Evolutionary conservation across 2,113 vertebrate genomes (phyloP), one percentile per base, ranked within the genome.

Genomic region (Puntigrus tetrazona): DNA sequence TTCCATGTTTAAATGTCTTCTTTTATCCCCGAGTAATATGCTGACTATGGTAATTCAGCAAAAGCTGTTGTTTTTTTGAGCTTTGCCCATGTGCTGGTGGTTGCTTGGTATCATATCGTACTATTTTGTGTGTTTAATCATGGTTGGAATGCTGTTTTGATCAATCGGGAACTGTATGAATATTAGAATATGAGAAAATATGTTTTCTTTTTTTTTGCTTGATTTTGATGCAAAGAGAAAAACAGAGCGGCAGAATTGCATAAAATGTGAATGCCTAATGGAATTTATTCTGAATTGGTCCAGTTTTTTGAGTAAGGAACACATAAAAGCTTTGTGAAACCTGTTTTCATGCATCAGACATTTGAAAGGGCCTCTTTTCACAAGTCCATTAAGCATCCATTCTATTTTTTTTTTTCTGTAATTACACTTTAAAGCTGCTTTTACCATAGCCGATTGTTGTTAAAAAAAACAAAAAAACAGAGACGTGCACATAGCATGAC

Each of bases 361-460:
- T 43, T 41, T 79, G 3, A 61, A 79, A 79, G n/a, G 57, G 8
- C 41, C 41, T 80, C 25, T 31, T 67, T 45, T 80, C 1, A 80
- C 41, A 47, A 67, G 67, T 80, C 41, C 38, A 80, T 80, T 80
- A 80, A 29, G 18, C 75, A 57, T 55, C 75, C 7, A 57, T n/a
- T 16, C 5, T n/a, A 34, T 20, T 29, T 29, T 78, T 18, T 78
- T 36, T 20, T n/a, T n/a, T n/a, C n/a, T n/a, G n/a, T n/a, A n/a
- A n/a, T n/a, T 6, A 65, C 38, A 31, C 27, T 18, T 59, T 41
- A 78, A 80, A 29, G 59, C 22, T 47, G 41, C 47, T 63, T 80
- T 80, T 67, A 47, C 45, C 50, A 41, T 7, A 16, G 55, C 22
- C 14, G 4, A 43, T 31, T 6, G 41, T 61, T 27, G 29, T 69